A percentile compares a stretch with the other conserved stretches of the same genome.
phyloP scores from a whole-genome alignment of 2,113 vertebrate genomes.

The Pithys albifrons region DNA sequence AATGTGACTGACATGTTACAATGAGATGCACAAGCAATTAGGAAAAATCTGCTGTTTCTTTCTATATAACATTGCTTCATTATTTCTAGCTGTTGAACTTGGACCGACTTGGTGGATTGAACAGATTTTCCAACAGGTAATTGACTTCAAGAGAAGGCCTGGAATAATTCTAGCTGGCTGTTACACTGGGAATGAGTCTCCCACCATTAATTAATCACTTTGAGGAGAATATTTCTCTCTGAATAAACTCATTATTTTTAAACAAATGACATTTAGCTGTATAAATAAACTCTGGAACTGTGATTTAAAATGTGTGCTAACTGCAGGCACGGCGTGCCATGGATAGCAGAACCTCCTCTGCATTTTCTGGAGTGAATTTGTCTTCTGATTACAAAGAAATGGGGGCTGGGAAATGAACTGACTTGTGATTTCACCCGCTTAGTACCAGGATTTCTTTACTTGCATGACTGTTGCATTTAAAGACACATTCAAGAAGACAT shows the following conservation, averaged over 20 bases:
- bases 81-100: conserved; percentile 55
- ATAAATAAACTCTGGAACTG: conserved; percentile 43
- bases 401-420: background rate
- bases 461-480: background rate
- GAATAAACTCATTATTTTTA: conserved; percentile 61
- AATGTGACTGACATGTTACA: background rate
- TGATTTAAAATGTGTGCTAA: conserved; percentile 48
- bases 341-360: conserved; percentile 53
- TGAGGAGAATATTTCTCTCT: conserved; percentile 20
- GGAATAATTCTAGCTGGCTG: conserved; percentile 56
- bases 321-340: background rate
- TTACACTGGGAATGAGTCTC: conserved; percentile 16
- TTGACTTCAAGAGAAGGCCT: conserved; percentile 32
- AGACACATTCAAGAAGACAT: background rate
- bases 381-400: conserved; percentile 44
- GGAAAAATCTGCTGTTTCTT: background rate
- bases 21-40: background rate
- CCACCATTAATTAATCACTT: conserved; percentile 59
- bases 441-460: background rate
- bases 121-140: conserved; percentile 62
- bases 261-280: conserved; percentile 48
- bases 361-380: conserved; percentile 50
- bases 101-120: background rate
- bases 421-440: conserved; percentile 31
- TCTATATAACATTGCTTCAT: background rate